Conservation (phyloP, 2,888 invertebrate genomes). For the Apamea sordens region DNA sequence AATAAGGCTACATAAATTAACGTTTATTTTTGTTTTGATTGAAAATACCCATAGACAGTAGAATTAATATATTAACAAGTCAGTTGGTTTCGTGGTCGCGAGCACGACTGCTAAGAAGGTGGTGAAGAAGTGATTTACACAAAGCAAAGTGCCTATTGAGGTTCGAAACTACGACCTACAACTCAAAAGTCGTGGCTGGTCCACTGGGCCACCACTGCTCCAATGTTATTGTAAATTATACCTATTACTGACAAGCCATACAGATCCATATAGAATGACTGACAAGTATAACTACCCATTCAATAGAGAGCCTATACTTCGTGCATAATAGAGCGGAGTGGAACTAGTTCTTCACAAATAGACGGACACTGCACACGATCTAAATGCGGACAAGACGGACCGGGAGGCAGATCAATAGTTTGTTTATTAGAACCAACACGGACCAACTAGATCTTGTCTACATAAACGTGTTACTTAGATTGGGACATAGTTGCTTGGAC, state of each 20-base stretch:
- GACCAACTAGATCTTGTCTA: neutral
- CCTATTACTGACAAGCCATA: too few relatives aligned
- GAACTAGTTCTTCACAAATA: slow-evolving; percentile 51
- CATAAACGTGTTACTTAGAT: slow-evolving; percentile 23
- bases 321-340: slow-evolving; percentile 42
- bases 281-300: slow-evolving; percentile 3
- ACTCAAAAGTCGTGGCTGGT: too few relatives aligned
- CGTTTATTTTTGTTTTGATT: neutral
- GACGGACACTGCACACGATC: slow-evolving; percentile 36
- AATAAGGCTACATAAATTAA: neutral
- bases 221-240: neutral
- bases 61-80: too few relatives aligned
- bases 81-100: too few relatives aligned
- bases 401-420: slow-evolving; percentile 45
- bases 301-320: slow-evolving; percentile 6
- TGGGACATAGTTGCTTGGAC: neutral
- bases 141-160: too few relatives aligned
- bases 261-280: slow-evolving; percentile 6
- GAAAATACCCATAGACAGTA: neutral
- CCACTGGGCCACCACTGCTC: too few relatives aligned
- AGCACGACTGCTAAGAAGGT: too few relatives aligned
- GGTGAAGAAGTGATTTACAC: too few relatives aligned
- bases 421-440: slow-evolving; percentile 35
- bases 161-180: too few relatives aligned
- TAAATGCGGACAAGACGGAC: slow-evolving; percentile 24